Evolutionary conservation across 2,113 vertebrate species (phyloP).

Genomic region (Orycteropus afer): DNA sequence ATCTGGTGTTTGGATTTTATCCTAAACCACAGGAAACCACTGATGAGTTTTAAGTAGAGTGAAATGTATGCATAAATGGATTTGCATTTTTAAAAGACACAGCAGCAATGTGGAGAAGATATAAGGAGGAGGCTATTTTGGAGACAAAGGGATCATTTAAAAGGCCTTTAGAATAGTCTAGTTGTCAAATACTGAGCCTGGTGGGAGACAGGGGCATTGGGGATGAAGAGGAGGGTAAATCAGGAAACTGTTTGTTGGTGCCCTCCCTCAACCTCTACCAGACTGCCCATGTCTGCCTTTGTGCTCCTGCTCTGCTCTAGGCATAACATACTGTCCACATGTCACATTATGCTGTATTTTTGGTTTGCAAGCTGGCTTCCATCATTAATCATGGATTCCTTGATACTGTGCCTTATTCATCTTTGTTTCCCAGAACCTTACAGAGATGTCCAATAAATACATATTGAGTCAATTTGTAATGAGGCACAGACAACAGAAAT

Average conservation of each 20-base stretch:
- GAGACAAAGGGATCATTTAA: neutral
- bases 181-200: neutral
- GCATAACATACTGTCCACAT: fast-evolving
- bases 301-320: neutral
- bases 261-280: neutral
- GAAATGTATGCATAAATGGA: neutral
- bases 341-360: neutral
- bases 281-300: neutral
- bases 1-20: neutral
- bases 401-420: constrained; percentile 3
- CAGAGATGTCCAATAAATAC: constrained; percentile 43
- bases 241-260: neutral
- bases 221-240: no score
- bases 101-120: neutral
- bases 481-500: constrained; percentile 41
- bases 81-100: neutral
- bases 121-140: neutral
- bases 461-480: constrained; percentile 37
- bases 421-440: constrained; percentile 55
- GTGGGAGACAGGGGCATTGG: neutral
- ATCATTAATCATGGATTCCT: constrained; percentile 17
- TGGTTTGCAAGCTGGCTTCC: neutral
- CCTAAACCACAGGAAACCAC: neutral
- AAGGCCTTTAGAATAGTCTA: neutral
- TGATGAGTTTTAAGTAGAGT: neutral